phyloP scores from a whole-genome alignment of 1,140 invertebrate species.

The Diorhabda sublineata region DNA sequence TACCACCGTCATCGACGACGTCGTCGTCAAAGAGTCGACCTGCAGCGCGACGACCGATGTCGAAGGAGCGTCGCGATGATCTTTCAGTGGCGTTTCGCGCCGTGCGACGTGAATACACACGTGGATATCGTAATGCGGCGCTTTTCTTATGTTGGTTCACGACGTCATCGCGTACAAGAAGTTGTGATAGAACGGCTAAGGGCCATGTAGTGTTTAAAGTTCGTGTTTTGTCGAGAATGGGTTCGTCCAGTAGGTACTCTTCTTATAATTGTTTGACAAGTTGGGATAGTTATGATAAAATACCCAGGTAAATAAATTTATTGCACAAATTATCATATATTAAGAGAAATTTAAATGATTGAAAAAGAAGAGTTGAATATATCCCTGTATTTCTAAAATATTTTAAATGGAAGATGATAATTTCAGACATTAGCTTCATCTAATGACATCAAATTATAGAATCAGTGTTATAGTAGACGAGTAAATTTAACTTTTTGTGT shows the following conservation, averaged over 20 bases:
- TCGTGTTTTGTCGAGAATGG: constrained; percentile 49
- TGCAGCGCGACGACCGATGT: constrained; percentile 14
- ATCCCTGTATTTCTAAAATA: too few species aligned
- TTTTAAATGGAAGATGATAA: too few species aligned
- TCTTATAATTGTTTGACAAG: constrained; percentile 83
- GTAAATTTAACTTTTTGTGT: too few species aligned
- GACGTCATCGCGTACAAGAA: constrained; percentile 4
- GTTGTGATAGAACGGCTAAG: background rate
- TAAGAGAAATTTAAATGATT: too few species aligned
- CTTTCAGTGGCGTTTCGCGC: constrained; percentile 43
- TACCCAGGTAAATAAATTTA: constrained; percentile 66
- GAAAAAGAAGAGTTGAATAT: too few species aligned
- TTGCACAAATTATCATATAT: too few species aligned
- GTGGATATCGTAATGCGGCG: constrained; percentile 25
- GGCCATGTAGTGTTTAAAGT: constrained; percentile 7
- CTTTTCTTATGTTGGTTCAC: constrained; percentile 10
- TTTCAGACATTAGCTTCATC: too few species aligned
- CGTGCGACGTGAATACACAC: constrained; percentile 37
- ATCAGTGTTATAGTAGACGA: too few species aligned
- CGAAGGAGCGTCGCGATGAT: constrained; percentile 1
- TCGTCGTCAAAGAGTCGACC: constrained; percentile 11
- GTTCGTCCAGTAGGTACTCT: constrained; percentile 71
- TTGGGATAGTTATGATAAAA: constrained; percentile 85
- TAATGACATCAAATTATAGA: too few species aligned
- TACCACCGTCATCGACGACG: background rate